These are phyloP conservation scores for Torymus aiolomorphi DNA, from an alignment of 2,888 invertebrate species.

Conservation along the genomic window DNA sequence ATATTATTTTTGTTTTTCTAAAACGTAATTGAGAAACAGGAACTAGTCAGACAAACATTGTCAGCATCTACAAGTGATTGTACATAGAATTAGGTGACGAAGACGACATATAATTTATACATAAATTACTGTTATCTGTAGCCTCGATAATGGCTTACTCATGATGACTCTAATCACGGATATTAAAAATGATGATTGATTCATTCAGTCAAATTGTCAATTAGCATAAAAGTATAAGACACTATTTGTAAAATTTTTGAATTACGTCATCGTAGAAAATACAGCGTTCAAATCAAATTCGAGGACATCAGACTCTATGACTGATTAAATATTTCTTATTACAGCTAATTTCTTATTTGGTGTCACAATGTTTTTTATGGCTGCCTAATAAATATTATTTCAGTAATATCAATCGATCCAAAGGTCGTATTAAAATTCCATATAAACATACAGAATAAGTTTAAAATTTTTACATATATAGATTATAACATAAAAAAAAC, in stretches of 20 bases:
- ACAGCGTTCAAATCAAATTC: background rate
- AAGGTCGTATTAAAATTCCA: no score
- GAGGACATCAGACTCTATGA: background rate
- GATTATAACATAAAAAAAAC: no score
- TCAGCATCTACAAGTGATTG: constrained; percentile 14
- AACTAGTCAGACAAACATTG: background rate
- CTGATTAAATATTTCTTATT: no score
- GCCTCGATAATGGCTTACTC: constrained; percentile 32
- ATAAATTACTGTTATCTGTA: constrained; percentile 29
- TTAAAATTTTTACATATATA: no score
- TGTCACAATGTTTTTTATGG: no score
- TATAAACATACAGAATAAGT: no score
- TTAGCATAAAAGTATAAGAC: constrained; percentile 9
- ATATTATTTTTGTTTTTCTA: no score
- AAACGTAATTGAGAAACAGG: no score
- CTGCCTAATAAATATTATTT: no score
- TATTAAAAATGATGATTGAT: constrained; percentile 25
- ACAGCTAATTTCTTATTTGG: no score
- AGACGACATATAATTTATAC: constrained; percentile 18
- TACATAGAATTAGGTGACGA: constrained; percentile 19
- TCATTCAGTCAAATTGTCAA: constrained; percentile 16
- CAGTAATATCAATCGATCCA: no score
- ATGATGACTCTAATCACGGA: constrained; percentile 21
- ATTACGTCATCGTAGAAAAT: background rate
- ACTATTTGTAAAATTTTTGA: background rate